Base-by-base conservation (phyloP, 2,888 invertebrate genomes). In the Microdon myrmicae region DNA sequence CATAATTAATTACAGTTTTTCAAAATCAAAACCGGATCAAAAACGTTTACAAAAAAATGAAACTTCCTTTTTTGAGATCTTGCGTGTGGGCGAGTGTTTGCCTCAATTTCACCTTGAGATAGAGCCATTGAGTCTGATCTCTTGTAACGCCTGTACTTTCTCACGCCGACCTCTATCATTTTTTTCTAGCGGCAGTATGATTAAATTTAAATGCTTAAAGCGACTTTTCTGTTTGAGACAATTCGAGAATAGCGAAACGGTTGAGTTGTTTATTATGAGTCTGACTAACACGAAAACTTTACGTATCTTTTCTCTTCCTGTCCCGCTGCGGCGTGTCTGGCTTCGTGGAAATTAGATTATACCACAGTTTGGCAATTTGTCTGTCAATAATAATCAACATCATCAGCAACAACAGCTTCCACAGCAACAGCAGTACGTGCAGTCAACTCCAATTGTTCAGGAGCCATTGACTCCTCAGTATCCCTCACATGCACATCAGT, bases 401-500 rank as follows among this genome's bases (percentile, higher is more conserved):
- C 69, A 70, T 29, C 68, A 72, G 56, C 75, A 75, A 43, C 71
- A 72, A 43, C 67, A 58, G 10, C 69, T 69, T 4, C 72, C 69
- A 25, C 72, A 69, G 49, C 72, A 69, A 44, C 68, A 71, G 66
- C 71, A 73, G 53, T 76, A 74, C 68, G 74, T 72, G 67, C 75
- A 73, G 58, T 68, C 72, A 34, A 74, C 79, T 58, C 80, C 80
- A 35, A 75, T 79, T 48, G 72, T 79, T 51, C 78, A 76, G 68
- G 77, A 79, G 68, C 79, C 79, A 22, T 68, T 73, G 9, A 79
- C 79, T 47, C 79, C 80, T 22, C 74, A 71, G 37, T 70, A 70
- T 67, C 67, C 66, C 32, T 56, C 70, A 38, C 72, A 71, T 37
- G 73, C 72, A 9, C 77, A 76, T 41, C 77, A 75, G 45, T 77